These are phyloP conservation scores for Melieria crassipennis DNA, from an alignment of 2,888 invertebrate genomes.

Conservation along the genomic window DNA sequence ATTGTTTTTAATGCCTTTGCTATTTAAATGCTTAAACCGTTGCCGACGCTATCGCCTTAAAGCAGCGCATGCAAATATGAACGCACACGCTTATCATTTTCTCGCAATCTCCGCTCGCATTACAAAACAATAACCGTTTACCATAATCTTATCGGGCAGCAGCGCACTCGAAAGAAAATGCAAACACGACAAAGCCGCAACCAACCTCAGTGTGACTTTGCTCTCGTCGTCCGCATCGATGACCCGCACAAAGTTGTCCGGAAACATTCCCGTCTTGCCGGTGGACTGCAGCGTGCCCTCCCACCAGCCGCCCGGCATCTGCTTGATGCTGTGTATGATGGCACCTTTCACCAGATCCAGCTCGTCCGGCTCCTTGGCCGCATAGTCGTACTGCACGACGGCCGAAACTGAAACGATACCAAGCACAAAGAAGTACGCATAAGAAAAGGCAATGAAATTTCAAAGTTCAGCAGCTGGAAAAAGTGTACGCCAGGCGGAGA, in stretches of 20 bases:
- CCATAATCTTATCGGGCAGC: background rate
- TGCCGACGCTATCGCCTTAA: background rate
- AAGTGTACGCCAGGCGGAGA: too few species aligned
- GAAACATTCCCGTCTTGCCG: constrained; percentile 88
- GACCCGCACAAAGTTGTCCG: constrained; percentile 89
- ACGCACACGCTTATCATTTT: background rate
- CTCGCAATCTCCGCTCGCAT: background rate
- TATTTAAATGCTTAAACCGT: too few species aligned
- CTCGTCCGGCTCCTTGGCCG: constrained; percentile 87
- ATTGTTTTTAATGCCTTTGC: too few species aligned
- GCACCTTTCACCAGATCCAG: constrained; percentile 85
- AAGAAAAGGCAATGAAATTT: background rate
- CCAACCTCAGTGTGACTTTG: constrained; percentile 65
- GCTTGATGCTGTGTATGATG: constrained; percentile 81
- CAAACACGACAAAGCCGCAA: background rate
- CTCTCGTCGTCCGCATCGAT: constrained; percentile 63
- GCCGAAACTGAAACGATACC: constrained; percentile 75
- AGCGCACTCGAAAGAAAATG: background rate
- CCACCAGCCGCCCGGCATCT: constrained; percentile 89
- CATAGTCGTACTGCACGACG: constrained; percentile 86
- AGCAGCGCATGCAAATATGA: background rate
- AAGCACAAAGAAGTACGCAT: constrained; percentile 1
- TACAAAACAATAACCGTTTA: background rate
- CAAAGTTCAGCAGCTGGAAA: too few species aligned
- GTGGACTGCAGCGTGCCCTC: constrained; percentile 78